A percentile compares a stretch with the other conserved stretches of the same genome.
phyloP scores from a whole-genome alignment of 2,797 vertebrate genomes.

The Thamnophis elegans region DNA sequence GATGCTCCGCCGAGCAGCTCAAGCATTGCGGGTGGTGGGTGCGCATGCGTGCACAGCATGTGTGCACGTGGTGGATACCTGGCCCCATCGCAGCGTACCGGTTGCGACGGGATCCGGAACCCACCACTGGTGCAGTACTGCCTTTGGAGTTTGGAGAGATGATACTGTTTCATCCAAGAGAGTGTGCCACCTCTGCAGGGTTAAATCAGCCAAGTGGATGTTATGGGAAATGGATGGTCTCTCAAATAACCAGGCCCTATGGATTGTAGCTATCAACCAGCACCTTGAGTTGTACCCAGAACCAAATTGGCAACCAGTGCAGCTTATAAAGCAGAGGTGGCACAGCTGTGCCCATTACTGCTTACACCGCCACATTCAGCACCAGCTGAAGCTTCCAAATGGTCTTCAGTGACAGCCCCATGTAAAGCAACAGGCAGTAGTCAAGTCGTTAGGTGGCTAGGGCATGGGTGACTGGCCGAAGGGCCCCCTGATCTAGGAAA shows the following conservation, averaged over 20 bases:
- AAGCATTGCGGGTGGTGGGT: no score
- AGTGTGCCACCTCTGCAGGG: not conserved
- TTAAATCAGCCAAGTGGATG: not conserved
- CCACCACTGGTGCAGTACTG: no score
- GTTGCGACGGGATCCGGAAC: no score
- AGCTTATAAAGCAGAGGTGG: not conserved
- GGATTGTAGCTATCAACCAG: not conserved
- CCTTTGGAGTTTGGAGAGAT: no score
- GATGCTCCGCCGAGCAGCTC: no score
- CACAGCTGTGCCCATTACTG: not conserved
- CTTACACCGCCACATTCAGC: not conserved
- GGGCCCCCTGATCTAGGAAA: not conserved
- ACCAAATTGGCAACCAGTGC: not conserved
- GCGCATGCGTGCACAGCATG: no score
- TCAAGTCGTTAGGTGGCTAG: not conserved
- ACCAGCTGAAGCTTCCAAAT: not conserved
- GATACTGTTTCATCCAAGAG: not conserved
- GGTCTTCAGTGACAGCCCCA: not conserved
- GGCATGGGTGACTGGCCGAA: not conserved
- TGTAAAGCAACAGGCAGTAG: not conserved
- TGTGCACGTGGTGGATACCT: no score
- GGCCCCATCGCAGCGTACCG: no score
- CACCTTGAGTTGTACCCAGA: not conserved
- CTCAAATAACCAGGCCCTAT: not conserved
- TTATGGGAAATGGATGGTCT: not conserved